Conservation (phyloP, 2,113 vertebrate species). For the Euleptes europaea region DNA sequence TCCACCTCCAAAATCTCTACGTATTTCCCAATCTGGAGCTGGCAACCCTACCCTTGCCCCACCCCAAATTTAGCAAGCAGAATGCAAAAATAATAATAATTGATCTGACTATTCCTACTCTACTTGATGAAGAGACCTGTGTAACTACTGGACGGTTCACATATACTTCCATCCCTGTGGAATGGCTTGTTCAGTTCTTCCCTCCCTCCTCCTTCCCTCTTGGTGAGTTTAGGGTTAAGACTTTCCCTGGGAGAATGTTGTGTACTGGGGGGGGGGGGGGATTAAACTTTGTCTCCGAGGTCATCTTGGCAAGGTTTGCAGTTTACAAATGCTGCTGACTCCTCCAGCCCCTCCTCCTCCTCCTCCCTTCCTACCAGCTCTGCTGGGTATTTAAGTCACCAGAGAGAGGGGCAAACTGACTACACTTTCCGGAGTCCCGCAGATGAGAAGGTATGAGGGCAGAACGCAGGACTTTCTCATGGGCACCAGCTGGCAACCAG, state of each 20-base stretch:
- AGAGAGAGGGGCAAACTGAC: background rate
- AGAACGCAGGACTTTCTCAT: no score
- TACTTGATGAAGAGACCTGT: background rate
- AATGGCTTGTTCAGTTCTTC: background rate
- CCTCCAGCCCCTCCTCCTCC: background rate
- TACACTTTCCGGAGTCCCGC: background rate
- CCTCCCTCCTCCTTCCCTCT: background rate
- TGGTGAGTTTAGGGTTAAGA: background rate
- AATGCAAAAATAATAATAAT: background rate
- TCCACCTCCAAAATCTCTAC: no score
- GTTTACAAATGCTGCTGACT: background rate
- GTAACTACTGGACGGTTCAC: no score
- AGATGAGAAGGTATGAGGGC: background rate
- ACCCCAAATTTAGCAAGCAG: background rate
- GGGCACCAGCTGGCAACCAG: no score
- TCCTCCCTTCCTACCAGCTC: background rate
- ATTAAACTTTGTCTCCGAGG: conserved; percentile 1
- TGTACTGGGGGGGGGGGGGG: background rate
- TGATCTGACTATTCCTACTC: background rate
- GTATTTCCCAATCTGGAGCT: no score
- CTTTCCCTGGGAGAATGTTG: background rate
- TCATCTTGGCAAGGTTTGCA: background rate
- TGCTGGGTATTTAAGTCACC: conserved; percentile 18
- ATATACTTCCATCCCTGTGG: no score
- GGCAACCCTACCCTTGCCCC: no score